Percentiles rank a stretch among this genome's conserved stretches.
Evolutionary conservation across 2,888 invertebrate genomes (phyloP).

Genomic region (Tetranychus truncatus): DNA sequence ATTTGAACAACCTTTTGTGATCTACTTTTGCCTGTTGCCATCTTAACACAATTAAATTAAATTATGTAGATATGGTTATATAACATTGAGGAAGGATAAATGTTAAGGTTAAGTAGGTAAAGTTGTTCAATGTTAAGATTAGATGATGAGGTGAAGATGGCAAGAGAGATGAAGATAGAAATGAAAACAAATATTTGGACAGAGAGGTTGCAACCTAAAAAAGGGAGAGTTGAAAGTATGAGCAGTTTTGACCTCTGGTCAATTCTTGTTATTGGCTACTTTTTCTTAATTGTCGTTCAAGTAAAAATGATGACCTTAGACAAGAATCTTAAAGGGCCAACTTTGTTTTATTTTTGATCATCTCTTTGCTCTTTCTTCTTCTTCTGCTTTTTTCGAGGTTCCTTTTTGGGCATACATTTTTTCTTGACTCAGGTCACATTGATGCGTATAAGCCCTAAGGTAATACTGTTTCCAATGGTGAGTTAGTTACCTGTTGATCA

Average conservation of each 20-base stretch:
- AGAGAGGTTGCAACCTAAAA: background rate
- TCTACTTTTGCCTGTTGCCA: no score
- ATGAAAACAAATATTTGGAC: background rate
- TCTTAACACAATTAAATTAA: background rate
- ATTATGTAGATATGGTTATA: no score
- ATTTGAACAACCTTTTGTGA: no score
- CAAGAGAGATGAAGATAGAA: constrained; percentile 8
- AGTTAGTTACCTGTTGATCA: background rate
- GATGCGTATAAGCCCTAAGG: background rate
- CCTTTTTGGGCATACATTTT: background rate
- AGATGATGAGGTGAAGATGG: background rate
- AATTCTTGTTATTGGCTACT: background rate
- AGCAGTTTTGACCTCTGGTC: background rate
- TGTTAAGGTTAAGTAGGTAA: background rate
- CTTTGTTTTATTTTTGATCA: background rate
- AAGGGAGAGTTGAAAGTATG: background rate
- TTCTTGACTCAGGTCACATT: background rate
- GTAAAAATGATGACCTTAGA: background rate
- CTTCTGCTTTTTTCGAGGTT: background rate
- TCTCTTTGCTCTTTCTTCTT: background rate
- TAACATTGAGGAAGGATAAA: background rate
- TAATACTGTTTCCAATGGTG: background rate
- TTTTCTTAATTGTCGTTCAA: background rate
- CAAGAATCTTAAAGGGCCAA: background rate
- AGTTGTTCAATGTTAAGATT: background rate